Evolutionary conservation across 2,888 invertebrate species (phyloP), one percentile per base, ranked within the genome.

Genomic region (Synanthedon formicaeformis): DNA sequence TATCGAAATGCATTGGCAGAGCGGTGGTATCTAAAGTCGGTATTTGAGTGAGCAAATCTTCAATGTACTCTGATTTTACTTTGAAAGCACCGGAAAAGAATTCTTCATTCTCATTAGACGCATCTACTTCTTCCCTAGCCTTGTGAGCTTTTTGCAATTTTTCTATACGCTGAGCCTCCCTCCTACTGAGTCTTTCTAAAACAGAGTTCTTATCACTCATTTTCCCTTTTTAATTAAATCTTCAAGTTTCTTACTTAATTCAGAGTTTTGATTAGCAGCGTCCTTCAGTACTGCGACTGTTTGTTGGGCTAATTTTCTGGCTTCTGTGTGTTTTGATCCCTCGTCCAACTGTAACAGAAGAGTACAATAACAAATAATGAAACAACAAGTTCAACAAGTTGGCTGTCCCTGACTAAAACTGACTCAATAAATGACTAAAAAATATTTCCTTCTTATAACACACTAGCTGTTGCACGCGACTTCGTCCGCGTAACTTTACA

Each of bases 81-180:
- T 90, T 89, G 67, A 94, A 94, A 8, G 90, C 85, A 51, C 90
- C 90, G 45, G 91, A 89, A 68, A 94, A 95, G 69, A 90, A 93
- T 59, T 92, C 92, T 51, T 91, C 84, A 69, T 91, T 91, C 75
- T 92, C 92, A 59, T 91, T 88, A 55, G 89, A 89, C 4, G 92
- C 91, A 55, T 88, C 88, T 14, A 89, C 81, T 58, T 90, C 88
- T 64, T 90, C 90, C 65, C 90, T 90, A 52, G 90, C 90, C 63
- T 91, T 91, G 61, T 90, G 90, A 53, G 90, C 90, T 68, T 90
- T 91, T 63, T 92, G 90, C 59, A 92, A 79, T 65, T 90, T 89
- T 61, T 90, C 89, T 73, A 91, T 88, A 12, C 93, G 85, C 65
- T 92, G 91, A 54, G 90, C 86, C 66, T 93, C 91, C 56, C 93